A percentile compares a stretch with the other conserved stretches of the same genome.
Conservation (phyloP, 2,888 invertebrate species). For the Anticlea derivata region DNA sequence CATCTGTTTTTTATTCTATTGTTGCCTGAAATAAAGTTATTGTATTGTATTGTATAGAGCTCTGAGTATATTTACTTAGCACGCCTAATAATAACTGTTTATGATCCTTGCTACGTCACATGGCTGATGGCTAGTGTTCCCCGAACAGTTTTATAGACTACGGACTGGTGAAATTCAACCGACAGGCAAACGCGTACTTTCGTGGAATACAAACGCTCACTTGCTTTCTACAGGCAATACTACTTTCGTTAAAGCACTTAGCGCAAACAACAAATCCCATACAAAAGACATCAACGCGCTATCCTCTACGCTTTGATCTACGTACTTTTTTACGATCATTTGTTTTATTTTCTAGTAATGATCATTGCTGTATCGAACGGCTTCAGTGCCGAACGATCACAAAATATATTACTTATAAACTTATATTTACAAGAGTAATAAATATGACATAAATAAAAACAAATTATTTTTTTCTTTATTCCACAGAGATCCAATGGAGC, state of each 20-base stretch:
- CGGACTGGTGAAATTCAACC: slow-evolving; percentile 76
- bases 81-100: slow-evolving; percentile 32
- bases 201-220: slow-evolving; percentile 48
- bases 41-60: not conserved
- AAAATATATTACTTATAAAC: too few species aligned
- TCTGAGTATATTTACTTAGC: slow-evolving; percentile 11
- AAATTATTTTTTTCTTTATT: slow-evolving; percentile 31
- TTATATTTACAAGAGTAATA: too few species aligned
- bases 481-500: slow-evolving; percentile 91
- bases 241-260: slow-evolving; percentile 24
- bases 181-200: slow-evolving; percentile 60
- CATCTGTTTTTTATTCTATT: too few species aligned
- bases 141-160: slow-evolving; percentile 76
- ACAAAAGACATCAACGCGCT: slow-evolving; percentile 33
- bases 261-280: slow-evolving; percentile 13
- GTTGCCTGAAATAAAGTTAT: too few species aligned
- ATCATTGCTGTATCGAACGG: too few species aligned
- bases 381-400: too few species aligned
- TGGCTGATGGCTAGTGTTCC: slow-evolving; percentile 63
- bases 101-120: slow-evolving; percentile 32
- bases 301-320: slow-evolving; percentile 23
- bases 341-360: too few species aligned
- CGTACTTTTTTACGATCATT: not conserved
- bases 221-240: slow-evolving; percentile 17
- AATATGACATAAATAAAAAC: too few species aligned